Conservation (phyloP, 92 coral and sea anemone species). For the Pocillopora grandis region DNA sequence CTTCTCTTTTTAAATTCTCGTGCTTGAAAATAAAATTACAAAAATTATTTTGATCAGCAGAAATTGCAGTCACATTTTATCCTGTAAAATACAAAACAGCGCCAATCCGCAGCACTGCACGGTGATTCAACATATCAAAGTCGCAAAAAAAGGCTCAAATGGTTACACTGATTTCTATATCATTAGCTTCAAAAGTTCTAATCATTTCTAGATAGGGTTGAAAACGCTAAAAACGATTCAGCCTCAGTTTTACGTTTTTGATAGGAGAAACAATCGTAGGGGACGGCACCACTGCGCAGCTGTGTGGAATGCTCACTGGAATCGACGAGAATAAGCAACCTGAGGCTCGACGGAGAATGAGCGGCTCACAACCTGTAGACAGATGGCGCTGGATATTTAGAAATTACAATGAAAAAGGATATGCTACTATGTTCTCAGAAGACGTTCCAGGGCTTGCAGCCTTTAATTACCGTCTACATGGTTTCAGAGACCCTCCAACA, state of each 20-base stretch:
- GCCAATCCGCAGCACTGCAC: no score
- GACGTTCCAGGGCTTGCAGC: slow-evolving; percentile 40
- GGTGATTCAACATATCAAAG: no score
- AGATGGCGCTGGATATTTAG: slow-evolving; percentile 77
- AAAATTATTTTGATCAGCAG: no score
- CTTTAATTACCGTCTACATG: slow-evolving; percentile 56
- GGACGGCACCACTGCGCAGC: slow-evolving; percentile 84
- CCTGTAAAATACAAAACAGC: no score
- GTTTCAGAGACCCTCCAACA: slow-evolving; percentile 59
- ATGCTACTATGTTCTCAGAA: slow-evolving; percentile 68
- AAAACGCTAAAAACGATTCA: no score
- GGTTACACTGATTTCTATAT: no score
- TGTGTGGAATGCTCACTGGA: slow-evolving; percentile 83
- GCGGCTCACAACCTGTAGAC: slow-evolving; percentile 67
- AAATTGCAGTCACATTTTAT: no score
- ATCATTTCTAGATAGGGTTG: no score
- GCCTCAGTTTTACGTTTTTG: background rate
- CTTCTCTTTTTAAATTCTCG: no score
- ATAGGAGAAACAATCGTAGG: slow-evolving; percentile 73
- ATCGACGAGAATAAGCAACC: slow-evolving; percentile 67
- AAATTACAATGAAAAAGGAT: slow-evolving; percentile 61
- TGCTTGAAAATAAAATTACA: no score
- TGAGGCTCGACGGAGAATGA: slow-evolving; percentile 66
- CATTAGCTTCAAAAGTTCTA: no score
- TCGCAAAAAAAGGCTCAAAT: no score